phyloP scores from a whole-genome alignment of 1,140 invertebrate genomes.

The Olivierus martensii region DNA sequence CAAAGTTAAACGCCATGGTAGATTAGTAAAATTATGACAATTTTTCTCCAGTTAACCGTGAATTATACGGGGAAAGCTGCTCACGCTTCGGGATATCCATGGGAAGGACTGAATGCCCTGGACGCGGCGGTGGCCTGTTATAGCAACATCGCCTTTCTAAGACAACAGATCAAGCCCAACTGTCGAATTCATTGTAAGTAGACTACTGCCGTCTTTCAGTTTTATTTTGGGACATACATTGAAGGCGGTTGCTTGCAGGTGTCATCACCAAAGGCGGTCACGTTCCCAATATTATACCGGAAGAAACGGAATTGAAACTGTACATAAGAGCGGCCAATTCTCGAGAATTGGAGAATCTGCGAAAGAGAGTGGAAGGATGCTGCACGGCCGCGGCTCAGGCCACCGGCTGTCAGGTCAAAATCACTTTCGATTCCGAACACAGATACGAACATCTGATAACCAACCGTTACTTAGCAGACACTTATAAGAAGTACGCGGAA shows the following conservation, averaged over 20 bases:
- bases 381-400: slow-evolving; percentile 25
- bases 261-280: slow-evolving; percentile 28
- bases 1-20: no score
- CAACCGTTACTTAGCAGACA: slow-evolving; percentile 18
- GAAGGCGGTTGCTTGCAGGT: slow-evolving; percentile 2
- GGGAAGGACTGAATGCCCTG: slow-evolving; percentile 24
- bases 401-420: slow-evolving; percentile 24
- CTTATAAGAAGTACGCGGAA: slow-evolving; percentile 20
- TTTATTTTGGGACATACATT: background rate
- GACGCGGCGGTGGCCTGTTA: slow-evolving; percentile 22
- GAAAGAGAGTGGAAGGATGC: slow-evolving; percentile 24
- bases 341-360: slow-evolving; percentile 23
- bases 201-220: background rate
- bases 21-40: no score
- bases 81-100: slow-evolving; percentile 21
- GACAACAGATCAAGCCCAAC: slow-evolving; percentile 21
- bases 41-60: slow-evolving; percentile 18
- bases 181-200: slow-evolving; percentile 20
- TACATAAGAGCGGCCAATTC: slow-evolving; percentile 25
- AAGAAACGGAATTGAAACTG: slow-evolving; percentile 25
- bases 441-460: slow-evolving; percentile 17
- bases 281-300: slow-evolving; percentile 31
- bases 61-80: slow-evolving; percentile 16
- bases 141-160: slow-evolving; percentile 12
- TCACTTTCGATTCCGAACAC: background rate